Conservation (phyloP, 2,113 vertebrate genomes). For the Choloepus hoffmanni region DNA sequence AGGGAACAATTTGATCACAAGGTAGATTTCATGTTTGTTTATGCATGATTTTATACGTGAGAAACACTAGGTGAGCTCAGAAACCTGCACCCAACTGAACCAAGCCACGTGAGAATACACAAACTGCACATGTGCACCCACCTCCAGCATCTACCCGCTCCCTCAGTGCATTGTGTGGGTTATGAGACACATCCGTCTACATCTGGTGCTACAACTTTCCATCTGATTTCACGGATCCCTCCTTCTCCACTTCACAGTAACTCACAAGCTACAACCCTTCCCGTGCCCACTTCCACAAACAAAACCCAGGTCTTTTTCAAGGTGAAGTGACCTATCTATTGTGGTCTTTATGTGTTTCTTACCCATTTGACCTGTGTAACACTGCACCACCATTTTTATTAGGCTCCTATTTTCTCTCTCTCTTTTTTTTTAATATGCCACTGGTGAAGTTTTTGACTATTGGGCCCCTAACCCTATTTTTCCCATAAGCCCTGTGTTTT, state of each 20-base stretch:
- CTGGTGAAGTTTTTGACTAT: not conserved
- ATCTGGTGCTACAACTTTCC: not conserved
- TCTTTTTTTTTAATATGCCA: not conserved
- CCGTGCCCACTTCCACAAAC: not conserved
- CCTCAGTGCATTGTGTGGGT: not conserved
- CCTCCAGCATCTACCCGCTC: not conserved
- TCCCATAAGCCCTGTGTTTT: not conserved
- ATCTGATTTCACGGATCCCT: not conserved
- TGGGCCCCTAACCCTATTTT: not conserved
- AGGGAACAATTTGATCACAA: not conserved
- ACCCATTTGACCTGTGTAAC: not conserved
- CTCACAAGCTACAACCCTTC: not conserved
- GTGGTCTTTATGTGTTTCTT: not conserved
- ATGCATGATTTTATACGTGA: not conserved
- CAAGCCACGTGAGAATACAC: not conserved
- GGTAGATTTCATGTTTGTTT: not conserved
- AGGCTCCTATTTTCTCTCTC: not conserved
- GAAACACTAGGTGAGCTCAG: not conserved
- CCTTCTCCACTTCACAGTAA: not conserved
- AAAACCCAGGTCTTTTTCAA: not conserved
- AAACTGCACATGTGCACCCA: not conserved
- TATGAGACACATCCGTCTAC: not conserved
- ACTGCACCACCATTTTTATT: not conserved
- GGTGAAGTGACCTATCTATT: not conserved
- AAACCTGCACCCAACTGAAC: not conserved